Base-by-base conservation (phyloP, 2,888 invertebrate genomes). In the Pyrgus malvae region DNA sequence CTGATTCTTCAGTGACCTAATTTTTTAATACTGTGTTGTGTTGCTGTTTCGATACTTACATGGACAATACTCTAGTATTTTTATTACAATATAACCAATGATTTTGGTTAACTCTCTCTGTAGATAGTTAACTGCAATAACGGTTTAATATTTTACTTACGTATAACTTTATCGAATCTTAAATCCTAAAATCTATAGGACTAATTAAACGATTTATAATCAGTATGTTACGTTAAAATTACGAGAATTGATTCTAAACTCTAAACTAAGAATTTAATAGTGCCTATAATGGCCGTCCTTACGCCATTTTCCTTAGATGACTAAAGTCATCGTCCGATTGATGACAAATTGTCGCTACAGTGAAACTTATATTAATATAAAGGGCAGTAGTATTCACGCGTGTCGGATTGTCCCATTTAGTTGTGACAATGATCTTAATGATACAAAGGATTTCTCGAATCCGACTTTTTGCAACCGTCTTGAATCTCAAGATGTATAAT, bases 381-480 rank as follows among this genome's bases (percentile, higher is more conserved):
- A 46, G 40, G 14, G 40, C 46, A 40, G 38, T 12, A 11, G 37
- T 53, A 45, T 44, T 37, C 38, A 19, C 21, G 45, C 38, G 37
- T 44, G 38, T 38, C 37, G 23, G 38, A 38, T 45, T 45, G 38
- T 45, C 44, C 14, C 45, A 53, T 53, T 53, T 23, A 45, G 53
- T 37, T 25, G 46, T 53, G 45, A 53, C 51, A 53, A 53, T 29
- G 29, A 53, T 45, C 37, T 29, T 53, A 53, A 53, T 53, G 53
- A 40, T 45, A 53, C 53, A 53, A 53, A 31, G 37, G 44, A 5
- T 29, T 9, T 53, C 45, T 45, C 23, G 38, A 45, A 37, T 38
- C 19, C 27, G 14, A 31, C 38, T 53, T 45, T 53, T 53, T 53
- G 45, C 51, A n/a, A 4, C 11, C 45, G 45, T 45, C 45, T 29